These are phyloP conservation scores for Calyptommatus sinebrachiatus DNA, from an alignment of 2,113 vertebrate species.

Conservation along the genomic window DNA sequence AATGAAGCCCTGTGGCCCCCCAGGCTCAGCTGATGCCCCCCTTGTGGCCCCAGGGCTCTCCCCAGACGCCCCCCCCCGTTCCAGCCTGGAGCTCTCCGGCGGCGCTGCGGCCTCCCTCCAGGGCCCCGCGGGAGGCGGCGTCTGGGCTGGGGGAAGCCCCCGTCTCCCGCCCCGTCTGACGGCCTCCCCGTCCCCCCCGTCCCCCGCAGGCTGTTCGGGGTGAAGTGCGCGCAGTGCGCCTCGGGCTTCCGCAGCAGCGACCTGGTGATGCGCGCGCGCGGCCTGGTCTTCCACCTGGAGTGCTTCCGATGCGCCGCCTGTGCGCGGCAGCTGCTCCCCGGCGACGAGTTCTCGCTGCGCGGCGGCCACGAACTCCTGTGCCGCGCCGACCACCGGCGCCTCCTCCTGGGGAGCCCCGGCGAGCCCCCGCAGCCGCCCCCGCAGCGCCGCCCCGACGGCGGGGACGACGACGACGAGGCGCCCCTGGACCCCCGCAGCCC, in stretches of 20 bases:
- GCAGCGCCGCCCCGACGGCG: constrained; percentile 71
- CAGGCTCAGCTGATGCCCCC: too few relatives aligned
- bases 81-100: too few relatives aligned
- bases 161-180: too few relatives aligned
- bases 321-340: constrained; percentile 90
- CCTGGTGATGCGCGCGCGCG: constrained; percentile 93
- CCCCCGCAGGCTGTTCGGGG: constrained; percentile 91
- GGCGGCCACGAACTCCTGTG: constrained; percentile 92
- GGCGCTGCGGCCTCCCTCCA: too few relatives aligned
- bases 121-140: too few relatives aligned
- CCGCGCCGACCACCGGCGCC: constrained; percentile 85
- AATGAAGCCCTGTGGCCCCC: too few relatives aligned
- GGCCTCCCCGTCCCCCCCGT: too few relatives aligned
- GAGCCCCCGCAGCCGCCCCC: constrained; percentile 70
- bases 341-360: constrained; percentile 93
- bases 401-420: constrained; percentile 78
- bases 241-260: constrained; percentile 92
- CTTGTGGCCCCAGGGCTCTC: too few relatives aligned
- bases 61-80: too few relatives aligned
- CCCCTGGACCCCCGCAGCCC: constrained; percentile 62
- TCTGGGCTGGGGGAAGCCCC: too few relatives aligned
- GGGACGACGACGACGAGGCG: too few relatives aligned
- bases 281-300: constrained; percentile 93
- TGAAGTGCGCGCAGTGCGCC: constrained; percentile 93
- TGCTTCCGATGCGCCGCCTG: constrained; percentile 96